A percentile compares a stretch with the other conserved stretches of the same genome.
Evolutionary conservation across 2,797 vertebrate genomes (phyloP).

Genomic region (Leuciscus waleckii): DNA sequence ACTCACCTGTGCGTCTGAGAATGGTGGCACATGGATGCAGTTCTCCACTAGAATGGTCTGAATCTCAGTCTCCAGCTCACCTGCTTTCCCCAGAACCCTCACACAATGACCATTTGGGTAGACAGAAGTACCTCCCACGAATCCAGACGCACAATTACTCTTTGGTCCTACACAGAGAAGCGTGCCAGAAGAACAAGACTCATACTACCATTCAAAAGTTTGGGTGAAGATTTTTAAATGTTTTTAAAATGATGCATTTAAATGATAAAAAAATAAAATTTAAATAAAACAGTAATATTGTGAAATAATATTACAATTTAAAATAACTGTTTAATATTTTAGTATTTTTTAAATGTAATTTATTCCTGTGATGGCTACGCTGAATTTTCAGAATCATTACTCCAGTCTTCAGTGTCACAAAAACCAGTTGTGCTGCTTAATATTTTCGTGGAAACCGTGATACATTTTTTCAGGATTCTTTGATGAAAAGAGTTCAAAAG

Average conservation of each 20-base stretch:
- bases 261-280: background rate
- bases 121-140: conserved; percentile 91
- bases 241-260: background rate
- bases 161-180: conserved; percentile 80
- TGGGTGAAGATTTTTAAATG: background rate
- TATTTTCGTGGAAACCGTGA: background rate
- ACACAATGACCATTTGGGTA: conserved; percentile 96
- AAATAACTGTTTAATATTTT: background rate
- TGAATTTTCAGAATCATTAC: background rate
- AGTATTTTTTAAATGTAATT: background rate
- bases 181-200: background rate
- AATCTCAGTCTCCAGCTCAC: conserved; percentile 93
- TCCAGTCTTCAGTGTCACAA: background rate
- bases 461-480: background rate
- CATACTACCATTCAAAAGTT: background rate
- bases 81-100: conserved; percentile 87
- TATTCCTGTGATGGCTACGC: too few species aligned
- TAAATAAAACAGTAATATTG: background rate
- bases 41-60: conserved; percentile 95
- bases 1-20: conserved; percentile 94
- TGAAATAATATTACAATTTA: background rate
- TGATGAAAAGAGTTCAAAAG: background rate
- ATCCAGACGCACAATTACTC: conserved; percentile 91
- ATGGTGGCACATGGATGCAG: conserved; percentile 85
- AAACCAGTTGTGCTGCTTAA: background rate